A percentile compares a stretch with the other conserved stretches of the same genome.
Conservation (phyloP, 2,797 vertebrate species). For the Anabas testudineus region DNA sequence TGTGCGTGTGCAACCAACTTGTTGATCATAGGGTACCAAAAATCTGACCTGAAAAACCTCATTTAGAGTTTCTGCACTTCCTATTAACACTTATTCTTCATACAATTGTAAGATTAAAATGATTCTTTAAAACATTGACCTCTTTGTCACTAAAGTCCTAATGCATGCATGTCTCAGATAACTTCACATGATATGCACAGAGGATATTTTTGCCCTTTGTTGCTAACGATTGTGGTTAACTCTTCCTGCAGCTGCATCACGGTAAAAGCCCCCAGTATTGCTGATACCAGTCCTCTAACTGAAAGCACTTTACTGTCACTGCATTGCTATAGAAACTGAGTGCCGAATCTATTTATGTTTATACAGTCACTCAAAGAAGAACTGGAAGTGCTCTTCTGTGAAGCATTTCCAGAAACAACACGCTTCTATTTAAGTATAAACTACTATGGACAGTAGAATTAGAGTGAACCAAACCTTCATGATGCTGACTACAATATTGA, state of each 20-base stretch:
- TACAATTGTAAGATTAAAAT: too few species aligned
- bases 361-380: neutral
- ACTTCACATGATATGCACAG: neutral
- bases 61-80: neutral
- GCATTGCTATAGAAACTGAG: neutral
- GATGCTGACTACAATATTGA: neutral
- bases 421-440: neutral
- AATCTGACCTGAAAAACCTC: neutral
- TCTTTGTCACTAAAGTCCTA: too few species aligned
- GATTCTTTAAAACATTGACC: too few species aligned
- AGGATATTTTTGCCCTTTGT: neutral
- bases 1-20: slow-evolving; percentile 10
- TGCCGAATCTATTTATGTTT: neutral
- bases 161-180: neutral
- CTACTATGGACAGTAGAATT: neutral
- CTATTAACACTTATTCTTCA: too few species aligned
- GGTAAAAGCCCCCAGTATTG: neutral
- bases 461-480: neutral
- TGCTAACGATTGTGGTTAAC: neutral
- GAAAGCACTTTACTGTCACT: neutral
- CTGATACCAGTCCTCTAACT: neutral
- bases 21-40: slow-evolving; percentile 19
- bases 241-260: neutral
- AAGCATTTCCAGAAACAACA: neutral
- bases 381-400: neutral